Evolutionary conservation across 2,113 vertebrate species (phyloP), one percentile per base, ranked within the genome.

Genomic region (Podarcis cretensis): DNA sequence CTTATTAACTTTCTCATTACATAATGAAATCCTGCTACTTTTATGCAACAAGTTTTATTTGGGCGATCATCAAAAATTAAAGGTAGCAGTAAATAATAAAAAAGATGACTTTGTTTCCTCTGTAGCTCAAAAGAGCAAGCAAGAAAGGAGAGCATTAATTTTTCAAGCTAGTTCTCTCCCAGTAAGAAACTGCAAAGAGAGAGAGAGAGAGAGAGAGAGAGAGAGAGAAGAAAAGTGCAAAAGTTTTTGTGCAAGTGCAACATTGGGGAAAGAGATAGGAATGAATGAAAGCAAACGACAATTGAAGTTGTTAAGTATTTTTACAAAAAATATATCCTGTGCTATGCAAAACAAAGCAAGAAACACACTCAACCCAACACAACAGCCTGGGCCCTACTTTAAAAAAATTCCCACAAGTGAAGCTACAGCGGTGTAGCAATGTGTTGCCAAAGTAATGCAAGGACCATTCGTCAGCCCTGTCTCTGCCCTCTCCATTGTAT

Each of bases 41-140:
- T 82, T 6, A 73, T 1, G 76, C 0, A 2, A n/a, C 23, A 66
- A 69, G 4, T 86, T 87, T 84, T 83, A n/a, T 87, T 90, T 76
- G 59, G 73, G n/a, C 76, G 32, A 0, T 25, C 3, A 69, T 73
- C 14, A 90, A 66, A 91, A 69, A 85, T 90, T n/a, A 6, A 84
- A 82, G 6, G 54, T 68, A 10, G n/a, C 74, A 40, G 25, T 85
- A 91, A 93, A 92, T 75, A 88, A 83, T 88, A 74, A 81, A 92
- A 32, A 0, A 75, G 7, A 87, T 87, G 66, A 81, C 84, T 90
- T 88, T n/a, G 1, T 86, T 92, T 90, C 75, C 79, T 68, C 32
- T 85, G 18, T 59, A 81, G 85, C 66, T 84, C 81, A 30, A 9
- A 76, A 86, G 73, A 89, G 30, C n/a, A 86, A 86, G 68, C 27